Base-by-base conservation (phyloP, 2,888 invertebrate species). In the Aromia moschata region DNA sequence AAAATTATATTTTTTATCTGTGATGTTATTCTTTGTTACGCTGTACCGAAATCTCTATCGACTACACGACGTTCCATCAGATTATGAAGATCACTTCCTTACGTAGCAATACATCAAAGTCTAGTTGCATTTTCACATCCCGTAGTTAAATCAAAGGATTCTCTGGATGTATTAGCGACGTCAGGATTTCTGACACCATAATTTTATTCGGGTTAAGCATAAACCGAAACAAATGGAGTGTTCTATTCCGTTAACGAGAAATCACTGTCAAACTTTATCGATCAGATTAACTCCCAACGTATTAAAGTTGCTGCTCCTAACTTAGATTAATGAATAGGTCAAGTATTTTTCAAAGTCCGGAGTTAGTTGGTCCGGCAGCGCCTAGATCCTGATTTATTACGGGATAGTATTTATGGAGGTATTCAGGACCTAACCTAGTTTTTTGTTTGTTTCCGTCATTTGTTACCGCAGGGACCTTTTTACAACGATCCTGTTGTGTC, bases 241-340 rank as follows among this genome's bases (percentile, higher is more conserved):
- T 25, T 37, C 9, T 9, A 3, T 25, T 1, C 38, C 15, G 20
- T 38, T 49, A 40, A 38, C 37, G 49, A 25, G 20, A n/a, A 49
- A 49, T 38, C 49, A 38, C 12, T 17, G 38, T 49, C 38, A 49
- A 49, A 40, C 38, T 38, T 49, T 40, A 41, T 52, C 17, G 52
- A 52, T 52, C 41, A 25, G 49, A 41, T 52, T 52, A 46, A 30
- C 17, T n/a, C 30, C 16, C 20, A 17, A 31, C 30, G 30, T 20
- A 52, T 41, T 30, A 52, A 52, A 52, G 31, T 49, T 49, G 40
- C 41, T 52, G 16, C 31, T 52, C 30, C 41, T 31, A 52, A 52
- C 52, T 52, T 31, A 52, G 52, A 52, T 52, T 52, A 52, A 52
- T 52, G 52, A 41, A 31, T 52, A 41, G 17, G 41, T n/a, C 37